These are phyloP conservation scores for Drosophila meridiana DNA, from an alignment of 2,888 invertebrate species.

Conservation along the genomic window DNA sequence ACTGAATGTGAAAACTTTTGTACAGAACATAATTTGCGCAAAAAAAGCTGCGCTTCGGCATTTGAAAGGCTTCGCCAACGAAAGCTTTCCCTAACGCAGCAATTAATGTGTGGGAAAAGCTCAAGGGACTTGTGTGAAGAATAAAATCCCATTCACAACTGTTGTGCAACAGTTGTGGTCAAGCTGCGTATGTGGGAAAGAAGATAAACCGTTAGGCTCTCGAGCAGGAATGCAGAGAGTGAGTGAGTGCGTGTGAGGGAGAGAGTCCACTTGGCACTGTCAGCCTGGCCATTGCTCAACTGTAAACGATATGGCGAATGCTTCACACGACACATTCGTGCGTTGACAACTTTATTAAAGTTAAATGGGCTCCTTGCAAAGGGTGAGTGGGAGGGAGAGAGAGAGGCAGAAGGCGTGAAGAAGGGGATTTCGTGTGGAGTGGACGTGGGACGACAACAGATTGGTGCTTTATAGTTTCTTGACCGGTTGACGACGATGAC, in stretches of 20 bases:
- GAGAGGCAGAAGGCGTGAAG: neutral
- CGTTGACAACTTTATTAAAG: constrained; percentile 77
- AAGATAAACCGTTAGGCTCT: constrained; percentile 58
- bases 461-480: constrained; percentile 78
- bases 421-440: constrained; percentile 20
- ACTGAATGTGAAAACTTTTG: constrained; percentile 60
- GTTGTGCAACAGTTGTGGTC: constrained; percentile 6
- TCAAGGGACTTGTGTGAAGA: constrained; percentile 33
- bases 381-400: neutral
- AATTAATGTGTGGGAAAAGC: constrained; percentile 43
- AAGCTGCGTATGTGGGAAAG: constrained; percentile 7
- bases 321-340: constrained; percentile 71
- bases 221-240: constrained; percentile 38
- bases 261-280: constrained; percentile 47
- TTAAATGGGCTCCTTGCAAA: constrained; percentile 67
- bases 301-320: constrained; percentile 46
- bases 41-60: constrained; percentile 60
- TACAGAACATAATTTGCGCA: constrained; percentile 42
- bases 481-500: constrained; percentile 72
- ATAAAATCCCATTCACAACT: constrained; percentile 25
- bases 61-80: constrained; percentile 56
- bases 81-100: constrained; percentile 45
- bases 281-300: constrained; percentile 23
- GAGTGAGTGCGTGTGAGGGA: neutral
- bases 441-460: constrained; percentile 46